phyloP scores from a whole-genome alignment of 2,797 vertebrate species.

The Bryconaethiops microstoma region DNA sequence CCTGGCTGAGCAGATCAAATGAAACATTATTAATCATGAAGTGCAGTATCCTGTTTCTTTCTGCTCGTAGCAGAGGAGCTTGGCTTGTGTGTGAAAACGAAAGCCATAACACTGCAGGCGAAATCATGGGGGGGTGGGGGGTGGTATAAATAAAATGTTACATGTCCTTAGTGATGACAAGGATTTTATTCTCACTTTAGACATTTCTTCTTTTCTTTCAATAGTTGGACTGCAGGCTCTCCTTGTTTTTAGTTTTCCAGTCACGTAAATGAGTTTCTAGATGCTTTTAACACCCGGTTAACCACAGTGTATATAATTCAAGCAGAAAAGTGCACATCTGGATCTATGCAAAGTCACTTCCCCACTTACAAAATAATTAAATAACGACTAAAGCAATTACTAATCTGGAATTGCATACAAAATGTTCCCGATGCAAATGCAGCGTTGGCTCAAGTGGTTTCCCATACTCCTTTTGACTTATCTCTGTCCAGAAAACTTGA shows the following conservation, averaged over 20 bases:
- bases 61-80: not conserved
- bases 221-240: not conserved
- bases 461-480: constrained; percentile 25
- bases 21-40: constrained; percentile 11
- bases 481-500: constrained; percentile 44
- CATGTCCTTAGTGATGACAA: not conserved
- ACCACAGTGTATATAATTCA: constrained; percentile 19
- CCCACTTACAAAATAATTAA: constrained; percentile 19
- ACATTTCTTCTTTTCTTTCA: not conserved
- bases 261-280: constrained; percentile 12
- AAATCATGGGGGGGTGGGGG: not conserved
- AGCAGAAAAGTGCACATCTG: constrained; percentile 11
- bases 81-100: constrained; percentile 5
- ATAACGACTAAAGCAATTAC: constrained; percentile 4
- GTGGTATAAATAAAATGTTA: not conserved
- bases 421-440: constrained; percentile 19
- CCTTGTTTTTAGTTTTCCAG: constrained; percentile 9
- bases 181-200: not conserved
- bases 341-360: constrained; percentile 28
- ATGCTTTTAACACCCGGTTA: constrained; percentile 11
- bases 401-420: constrained; percentile 3
- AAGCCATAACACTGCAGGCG: constrained; percentile 3
- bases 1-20: constrained; percentile 13
- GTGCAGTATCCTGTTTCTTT: constrained; percentile 2
- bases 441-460: constrained; percentile 21